Evolutionary conservation across 2,797 vertebrate species (phyloP), one percentile per base, ranked within the genome.

Genomic region (Melanotaenia parkinsoni): DNA sequence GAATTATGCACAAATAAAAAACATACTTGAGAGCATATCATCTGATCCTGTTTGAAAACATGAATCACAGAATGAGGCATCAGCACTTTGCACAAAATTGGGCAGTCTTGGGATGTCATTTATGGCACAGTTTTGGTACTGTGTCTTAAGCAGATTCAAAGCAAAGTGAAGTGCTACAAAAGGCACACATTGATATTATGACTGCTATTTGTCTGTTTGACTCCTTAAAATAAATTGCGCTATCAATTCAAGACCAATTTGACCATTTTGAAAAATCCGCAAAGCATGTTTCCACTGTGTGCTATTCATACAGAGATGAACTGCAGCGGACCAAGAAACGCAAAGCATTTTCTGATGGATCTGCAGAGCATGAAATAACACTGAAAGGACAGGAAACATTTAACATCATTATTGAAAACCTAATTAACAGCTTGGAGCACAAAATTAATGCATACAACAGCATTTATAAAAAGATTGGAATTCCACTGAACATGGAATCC

Each of bases 1-100:
- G 53, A 65, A 54, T 65, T n/a, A 26, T 37, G 47, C 22, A 24
- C 22, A 38, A 57, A 65, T 64, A 53, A 26, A 24, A 33, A 32
- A 53, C 32, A n/a, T 53, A 35, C 32, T 33, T 64, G 35, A 64
- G 51, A 35, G 53, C 63, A 65, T 37, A 37, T 37, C 5, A 32
- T 64, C n/a, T 37, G 35, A 37, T 37, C 35, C 35, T 37, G 35
- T 2, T 2, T 8, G 14, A 54, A 26, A 65, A 18, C 2, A 22
- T 14, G 38, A 40, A 40, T 14, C 24, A 40, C 24, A 1, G 33
- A 51, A 54, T 37, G 53, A 54, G 35, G 35, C 35, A 10, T 37
- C 10, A 53, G 33, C 50, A 38, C 0, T 54, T 9, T 0, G 26
- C 35, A 33, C 63, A 5, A 37, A 65, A 16, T 12, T 3, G 9